Base-by-base conservation (phyloP, 2,113 vertebrate genomes). In the Scortum barcoo region DNA sequence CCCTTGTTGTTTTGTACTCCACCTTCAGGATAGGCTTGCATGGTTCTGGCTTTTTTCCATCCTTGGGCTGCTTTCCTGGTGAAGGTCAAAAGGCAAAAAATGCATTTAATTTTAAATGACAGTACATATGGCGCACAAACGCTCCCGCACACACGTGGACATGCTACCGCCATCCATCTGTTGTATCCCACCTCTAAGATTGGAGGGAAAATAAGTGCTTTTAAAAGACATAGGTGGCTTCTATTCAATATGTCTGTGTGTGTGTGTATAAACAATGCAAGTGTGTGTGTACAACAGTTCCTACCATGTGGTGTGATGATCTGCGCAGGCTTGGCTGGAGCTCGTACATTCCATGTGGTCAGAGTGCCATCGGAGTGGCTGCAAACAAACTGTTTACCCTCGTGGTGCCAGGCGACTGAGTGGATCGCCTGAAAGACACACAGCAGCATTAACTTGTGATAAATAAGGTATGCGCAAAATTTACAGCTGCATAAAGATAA, bases 21-120 rank as follows among this genome's bases (percentile, higher is more conserved):
- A 99, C 98, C 93, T 99, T 99, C 86, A 99, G 95, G 83, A 99
- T 99, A 86, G 98, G 98, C 94, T 99, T 98, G 95, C 98, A 99
- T 13, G 98, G 97, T 80, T 99, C 98, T 86, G 98, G 97, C 93
- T 99, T 99, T 95, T 99, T 99, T 86, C 97, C 98, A 95, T 99
- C 98, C 90, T 99, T 99, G 74, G 98, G 95, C 88, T 98, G 97
- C 91, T 99, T 99, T 93, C 98, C 98, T 99, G 87, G 88, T 72
- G 20, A 46, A 76, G 51, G 57, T 60, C 26, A 87, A 68, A 74
- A 1, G n/a, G 40, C 17, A 81, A 50, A 72, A 72, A 78, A 30
- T 22, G 19, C 3, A 16, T 54, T 53, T 6, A 16, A 56, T 11
- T 51, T 56, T 22, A 44, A 50, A 20, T 33, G 63, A 50, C 42